These are phyloP conservation scores for Spermophilus dauricus DNA, from an alignment of 2,113 vertebrate species.

Conservation along the genomic window DNA sequence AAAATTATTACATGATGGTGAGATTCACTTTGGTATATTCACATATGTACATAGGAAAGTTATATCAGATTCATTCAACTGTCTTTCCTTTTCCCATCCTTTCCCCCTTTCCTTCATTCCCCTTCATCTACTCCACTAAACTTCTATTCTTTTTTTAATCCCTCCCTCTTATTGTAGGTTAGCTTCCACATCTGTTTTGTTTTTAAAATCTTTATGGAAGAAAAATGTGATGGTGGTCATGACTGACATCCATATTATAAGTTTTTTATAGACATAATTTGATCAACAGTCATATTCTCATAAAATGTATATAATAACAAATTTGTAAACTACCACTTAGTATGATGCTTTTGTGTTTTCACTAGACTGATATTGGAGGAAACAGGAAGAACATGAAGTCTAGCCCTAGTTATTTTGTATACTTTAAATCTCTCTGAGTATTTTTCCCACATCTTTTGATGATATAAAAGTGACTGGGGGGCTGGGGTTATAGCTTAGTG, in stretches of 20 bases:
- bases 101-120: too few relatives aligned
- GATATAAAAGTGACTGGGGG: neutral
- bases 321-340: slow-evolving; percentile 2
- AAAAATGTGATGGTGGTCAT: neutral
- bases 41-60: too few relatives aligned
- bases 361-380: neutral
- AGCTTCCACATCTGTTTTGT: neutral
- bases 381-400: slow-evolving; percentile 7
- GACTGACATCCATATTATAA: neutral
- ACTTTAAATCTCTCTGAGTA: slow-evolving; percentile 41
- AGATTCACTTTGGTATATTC: too few relatives aligned
- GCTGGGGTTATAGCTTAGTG: too few relatives aligned
- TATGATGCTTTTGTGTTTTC: slow-evolving; percentile 19
- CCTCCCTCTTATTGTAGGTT: too few relatives aligned
- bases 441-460: neutral
- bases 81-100: too few relatives aligned
- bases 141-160: too few relatives aligned
- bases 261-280: slow-evolving; percentile 32
- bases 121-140: too few relatives aligned
- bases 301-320: slow-evolving; percentile 13
- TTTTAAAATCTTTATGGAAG: neutral
- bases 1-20: too few relatives aligned
- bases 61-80: too few relatives aligned
- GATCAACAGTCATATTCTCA: neutral
- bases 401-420: slow-evolving; percentile 28